Percentiles rank a stretch among this genome's conserved stretches.
phyloP scores from a whole-genome alignment of 1,140 invertebrate species.

The Musca vetustissima region DNA sequence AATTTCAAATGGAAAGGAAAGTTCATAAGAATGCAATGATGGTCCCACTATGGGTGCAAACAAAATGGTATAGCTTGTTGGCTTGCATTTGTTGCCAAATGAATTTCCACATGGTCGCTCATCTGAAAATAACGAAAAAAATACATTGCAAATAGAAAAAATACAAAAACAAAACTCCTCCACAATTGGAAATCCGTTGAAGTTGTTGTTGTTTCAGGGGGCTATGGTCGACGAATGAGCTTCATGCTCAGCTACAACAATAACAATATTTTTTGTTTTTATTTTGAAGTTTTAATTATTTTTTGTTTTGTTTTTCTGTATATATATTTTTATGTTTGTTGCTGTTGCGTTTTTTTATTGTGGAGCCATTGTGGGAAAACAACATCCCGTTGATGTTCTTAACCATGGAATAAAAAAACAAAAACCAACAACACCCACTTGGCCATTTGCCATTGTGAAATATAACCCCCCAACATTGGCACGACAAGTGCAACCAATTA shows the following conservation, averaged over 20 bases:
- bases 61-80: background rate
- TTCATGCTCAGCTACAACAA: background rate
- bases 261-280: slow-evolving; percentile 5
- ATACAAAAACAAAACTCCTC: no score
- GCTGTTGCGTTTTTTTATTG: background rate
- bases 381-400: background rate
- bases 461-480: slow-evolving; percentile 18
- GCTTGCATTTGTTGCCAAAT: slow-evolving; percentile 11
- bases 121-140: slow-evolving; percentile 45
- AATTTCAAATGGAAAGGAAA: no score
- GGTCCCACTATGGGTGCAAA: no score
- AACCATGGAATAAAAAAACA: no score
- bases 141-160: no score
- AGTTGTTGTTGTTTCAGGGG: no score
- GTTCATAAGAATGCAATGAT: no score
- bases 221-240: no score
- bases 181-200: no score
- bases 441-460: slow-evolving; percentile 5
- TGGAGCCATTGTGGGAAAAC: background rate
- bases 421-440: slow-evolving; percentile 17
- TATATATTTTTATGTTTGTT: slow-evolving; percentile 20
- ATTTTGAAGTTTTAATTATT: background rate
- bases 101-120: slow-evolving; percentile 55
- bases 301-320: slow-evolving; percentile 18
- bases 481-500: slow-evolving; percentile 24